Evolutionary conservation across 2,888 invertebrate species (phyloP), one percentile per base, ranked within the genome.

Genomic region (Brachycybe producta): DNA sequence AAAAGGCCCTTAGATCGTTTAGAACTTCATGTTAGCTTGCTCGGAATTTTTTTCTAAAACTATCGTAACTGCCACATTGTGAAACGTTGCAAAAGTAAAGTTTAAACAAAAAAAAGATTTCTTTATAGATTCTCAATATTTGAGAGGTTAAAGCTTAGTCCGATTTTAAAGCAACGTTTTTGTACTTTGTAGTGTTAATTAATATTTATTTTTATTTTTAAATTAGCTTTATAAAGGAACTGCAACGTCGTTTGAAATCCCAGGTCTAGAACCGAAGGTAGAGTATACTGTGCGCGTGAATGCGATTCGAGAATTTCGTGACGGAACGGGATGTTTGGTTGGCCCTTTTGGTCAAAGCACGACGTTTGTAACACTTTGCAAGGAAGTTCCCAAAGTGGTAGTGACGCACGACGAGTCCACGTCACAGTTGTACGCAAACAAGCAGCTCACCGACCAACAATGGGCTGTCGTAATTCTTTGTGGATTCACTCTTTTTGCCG

Each of bases 261-360:
- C 63, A 28, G 77, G 79, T 63, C 73, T 88, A 64, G 79, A 82
- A 60, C 73, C 79, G 46, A 82, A 82, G 60, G 75, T 75, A 49
- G 82, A 83, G 64, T 87, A 87, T 70, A 70, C 71, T 60, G 78
- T 82, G 60, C 78, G 87, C 49, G 84, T 88, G 56, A 80, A 82
- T 69, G 80, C 82, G 26, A 76, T 86, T 60, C 76, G 88, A 42
- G 66, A 75, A 49, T 71, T 74, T 59, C 70, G 69, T 46, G 74
- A 75, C 35, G 70, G 70, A 24, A 55, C 57, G 2, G 65, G 57
- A 39, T 75, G 75, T 60, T 72, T 84, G 58, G 67, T 75, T 53
- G 82, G 86, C 54, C 78, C 82, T 55, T 81, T 76, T 69, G 83
- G 85, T 56, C 74, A 76, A 48, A 67, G 75, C 44, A 68, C 78